Evolutionary conservation across 92 coral and sea anemone genomes (phyloP), one percentile per base, ranked within the genome.

Genomic region (Epizoanthus rinbou): DNA sequence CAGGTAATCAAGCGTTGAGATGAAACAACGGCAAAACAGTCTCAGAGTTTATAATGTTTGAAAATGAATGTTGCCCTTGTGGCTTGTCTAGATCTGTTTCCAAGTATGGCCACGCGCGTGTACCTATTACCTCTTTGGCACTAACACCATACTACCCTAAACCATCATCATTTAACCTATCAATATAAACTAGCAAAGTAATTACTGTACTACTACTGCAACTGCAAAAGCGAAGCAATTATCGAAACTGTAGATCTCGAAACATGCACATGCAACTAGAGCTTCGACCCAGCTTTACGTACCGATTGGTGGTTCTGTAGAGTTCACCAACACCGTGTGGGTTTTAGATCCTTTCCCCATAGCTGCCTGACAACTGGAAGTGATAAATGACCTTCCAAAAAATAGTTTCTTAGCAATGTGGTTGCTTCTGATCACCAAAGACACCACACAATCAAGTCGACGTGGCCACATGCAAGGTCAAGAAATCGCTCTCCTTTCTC

Each of bases 221-320:
- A 10, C 9, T 64, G 18, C 41, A 64, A 25, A 13, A 7, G 31
- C 7, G 15, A 10, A 31, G 81, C 19, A 57, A 19, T 28, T 0
- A 28, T 35, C 54, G 81, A 57, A 75, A 73, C 59, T 50, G 18
- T 3, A 45, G 3, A 31, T 0, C n/a, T 33, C 21, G 28, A 33
- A 57, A 14, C 54, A 56, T 25, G 24, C 73, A 54, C 72, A 56
- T 41, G 70, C 15, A 71, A 71, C 33, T 35, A n/a, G n/a, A n/a
- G n/a, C n/a, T n/a, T n/a, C n/a, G n/a, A n/a, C 31, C 31, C 23
- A 37, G 6, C 67, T 65, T 84, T 76, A 83, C 99, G 56, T 23
- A 96, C 99, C 99, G 35, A 95, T 75, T 54, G 99, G 99, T 3
- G 99, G 99, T 18, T 88, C 86, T 21, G 88, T 54, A 5, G 89